Base-by-base conservation (phyloP, 2,797 vertebrate species). In the Tauraco hartlaubi region DNA sequence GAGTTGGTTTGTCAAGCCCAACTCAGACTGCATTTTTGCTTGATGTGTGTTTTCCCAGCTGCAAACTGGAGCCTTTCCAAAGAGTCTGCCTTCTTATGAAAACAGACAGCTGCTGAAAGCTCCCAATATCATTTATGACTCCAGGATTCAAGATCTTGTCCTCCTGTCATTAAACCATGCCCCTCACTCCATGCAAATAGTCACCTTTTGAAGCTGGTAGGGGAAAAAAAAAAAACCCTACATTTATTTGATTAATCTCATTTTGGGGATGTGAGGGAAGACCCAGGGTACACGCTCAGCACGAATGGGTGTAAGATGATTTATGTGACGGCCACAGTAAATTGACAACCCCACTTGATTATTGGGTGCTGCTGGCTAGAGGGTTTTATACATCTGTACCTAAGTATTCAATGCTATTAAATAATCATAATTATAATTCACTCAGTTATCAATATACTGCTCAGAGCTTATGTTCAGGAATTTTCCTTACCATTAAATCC, bases 21-120 rank as follows among this genome's bases (percentile, higher is more conserved):
- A 37, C 5, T 94, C 29, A 81, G 61, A 78, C 15, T 1, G 3
- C 41, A 51, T 75, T 90, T 94, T 86, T 81, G 19, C 54, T 72
- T 11, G 3, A 28, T 75, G 43, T 4, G 5, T 62, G 31, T 72
- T 84, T 84, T 93, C 51, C 54, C 88, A 90, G 79, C 69, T 97
- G 76, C 35, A 44, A 78, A 90, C 33, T 56, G 8, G 9, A 76
- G 8, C 10, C 62, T 69, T 93, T 95, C 62, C 88, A 86, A 62
- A 66, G n/a, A 49, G 14, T 25, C 19, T 75, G 58, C 39, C n/a
- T 82, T 73, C 64, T 75, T 64, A 64, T 6, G 49, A 86, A 90
- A 90, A 91, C 9, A 82, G 48, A 80, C 56, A 91, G 73, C 46
- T 81, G 79, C 73, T 81, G 66, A 96, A 94, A 96, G 55, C 22